These are phyloP conservation scores for Apis florea DNA, from an alignment of 1,140 invertebrate genomes.

Conservation along the genomic window DNA sequence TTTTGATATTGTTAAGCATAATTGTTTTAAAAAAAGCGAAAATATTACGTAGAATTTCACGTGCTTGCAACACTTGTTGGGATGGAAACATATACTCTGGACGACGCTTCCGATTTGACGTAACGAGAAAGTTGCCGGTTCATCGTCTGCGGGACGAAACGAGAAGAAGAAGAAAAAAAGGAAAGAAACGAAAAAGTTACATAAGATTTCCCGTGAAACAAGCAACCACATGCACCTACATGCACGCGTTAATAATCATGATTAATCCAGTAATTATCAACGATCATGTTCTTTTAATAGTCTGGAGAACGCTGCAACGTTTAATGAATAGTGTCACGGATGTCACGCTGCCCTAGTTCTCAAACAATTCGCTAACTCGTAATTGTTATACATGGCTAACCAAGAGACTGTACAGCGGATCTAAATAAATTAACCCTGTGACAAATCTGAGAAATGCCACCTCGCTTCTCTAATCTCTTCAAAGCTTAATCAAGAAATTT, in stretches of 20 bases:
- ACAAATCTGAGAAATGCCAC: neutral
- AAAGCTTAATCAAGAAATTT: neutral
- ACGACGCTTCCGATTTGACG: conserved; percentile 2
- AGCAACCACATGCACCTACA: conserved; percentile 39
- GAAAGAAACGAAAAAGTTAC: conserved; percentile 52
- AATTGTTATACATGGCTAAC: conserved; percentile 38
- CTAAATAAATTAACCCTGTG: conserved; percentile 16
- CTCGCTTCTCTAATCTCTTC: neutral
- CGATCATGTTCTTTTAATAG: conserved; percentile 65
- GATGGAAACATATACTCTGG: neutral
- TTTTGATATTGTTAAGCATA: neutral
- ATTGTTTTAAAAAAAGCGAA: too few relatives aligned
- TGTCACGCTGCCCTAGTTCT: conserved; percentile 75
- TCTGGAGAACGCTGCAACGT: conserved; percentile 61
- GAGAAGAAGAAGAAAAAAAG: neutral
- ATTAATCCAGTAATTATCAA: conserved; percentile 71
- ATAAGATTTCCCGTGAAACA: conserved; percentile 5
- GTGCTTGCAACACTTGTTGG: neutral
- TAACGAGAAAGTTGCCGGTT: conserved; percentile 52
- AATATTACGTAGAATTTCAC: neutral
- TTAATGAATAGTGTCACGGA: conserved; percentile 71
- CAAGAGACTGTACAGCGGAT: neutral
- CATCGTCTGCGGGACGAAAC: conserved; percentile 38
- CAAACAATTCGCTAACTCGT: conserved; percentile 63
- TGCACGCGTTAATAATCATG: conserved; percentile 69